Conservation (phyloP, 1,140 invertebrate species). For the Drosophila burlai region DNA sequence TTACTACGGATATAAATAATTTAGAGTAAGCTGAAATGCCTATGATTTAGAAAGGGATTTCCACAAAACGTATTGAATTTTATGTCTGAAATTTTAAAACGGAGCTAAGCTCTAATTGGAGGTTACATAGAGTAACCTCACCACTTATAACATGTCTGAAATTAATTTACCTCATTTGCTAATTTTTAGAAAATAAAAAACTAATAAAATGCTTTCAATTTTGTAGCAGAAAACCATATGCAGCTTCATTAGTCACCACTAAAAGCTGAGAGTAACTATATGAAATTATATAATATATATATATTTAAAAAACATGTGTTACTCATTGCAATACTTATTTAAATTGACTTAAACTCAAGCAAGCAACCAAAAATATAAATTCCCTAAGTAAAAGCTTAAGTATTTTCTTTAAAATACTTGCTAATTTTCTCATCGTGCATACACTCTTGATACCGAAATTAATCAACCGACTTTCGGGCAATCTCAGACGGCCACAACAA, state of each 20-base stretch:
- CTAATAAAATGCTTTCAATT: background rate
- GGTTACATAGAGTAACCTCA: no score
- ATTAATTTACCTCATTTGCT: background rate
- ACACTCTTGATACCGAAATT: constrained; percentile 48
- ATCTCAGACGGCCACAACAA: constrained; percentile 35
- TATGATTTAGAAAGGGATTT: no score
- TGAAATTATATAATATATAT: background rate
- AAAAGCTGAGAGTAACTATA: background rate
- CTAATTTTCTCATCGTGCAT: background rate
- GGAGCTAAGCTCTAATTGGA: no score
- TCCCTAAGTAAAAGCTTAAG: background rate
- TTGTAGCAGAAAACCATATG: background rate
- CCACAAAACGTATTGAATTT: background rate
- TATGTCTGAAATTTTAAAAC: background rate
- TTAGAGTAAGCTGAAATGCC: no score
- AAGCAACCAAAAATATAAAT: background rate
- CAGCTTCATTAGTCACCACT: background rate
- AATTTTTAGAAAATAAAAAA: background rate
- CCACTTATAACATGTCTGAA: background rate
- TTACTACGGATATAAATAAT: background rate
- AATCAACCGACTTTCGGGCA: constrained; percentile 64
- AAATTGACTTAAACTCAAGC: background rate
- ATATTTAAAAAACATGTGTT: background rate
- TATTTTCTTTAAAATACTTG: background rate
- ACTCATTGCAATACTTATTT: background rate